Evolutionary conservation across 2,113 vertebrate species (phyloP), one percentile per base, ranked within the genome.

Genomic region (Podarcis muralis): DNA sequence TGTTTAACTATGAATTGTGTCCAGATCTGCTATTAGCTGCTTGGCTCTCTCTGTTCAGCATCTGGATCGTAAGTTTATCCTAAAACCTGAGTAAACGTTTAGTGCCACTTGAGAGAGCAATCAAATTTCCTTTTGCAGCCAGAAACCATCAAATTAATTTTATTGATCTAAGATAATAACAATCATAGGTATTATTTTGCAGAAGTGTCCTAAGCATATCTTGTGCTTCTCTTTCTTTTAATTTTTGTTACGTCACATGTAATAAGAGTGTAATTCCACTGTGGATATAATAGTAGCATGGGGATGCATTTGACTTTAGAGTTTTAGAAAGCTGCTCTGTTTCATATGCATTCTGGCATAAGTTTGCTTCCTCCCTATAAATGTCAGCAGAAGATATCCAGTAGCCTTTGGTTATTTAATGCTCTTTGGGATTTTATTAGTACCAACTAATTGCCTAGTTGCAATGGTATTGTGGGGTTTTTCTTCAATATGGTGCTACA

Each of bases 211-310:
- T 91, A 89, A 92, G 78, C 80, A 86, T 84, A 88, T 92, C 43
- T 93, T 84, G 86, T 89, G 15, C 25, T 85, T 86, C 84, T 68
- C 18, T 0, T 6, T 59, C 72, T 90, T 43, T 11, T 62, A 66
- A 62, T 79, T 89, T 48, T 88, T 71, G 37, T 71, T 89, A 30
- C 85, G 11, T 82, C 88, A 82, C 11, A 2, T 71, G 30, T 87
- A 87, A 78, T 37, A 48, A 94, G 92, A n/a, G 12, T 80, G 68
- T 89, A 90, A 35, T 92, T 95, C 92, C 25, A 83, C 53, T 92
- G 43, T 83, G 43, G 25, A 66, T 89, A 8, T 27, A 16, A 62
- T n/a, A 87, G 40, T 2, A n/a, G 81, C 87, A 7, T 3, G 66
- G 12, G 43, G 40, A 27, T 12, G 2, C 48, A 13, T 53, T 53